These are phyloP conservation scores for Cichlasoma orientale DNA, from an alignment of 2,797 vertebrate species.

Conservation along the genomic window DNA sequence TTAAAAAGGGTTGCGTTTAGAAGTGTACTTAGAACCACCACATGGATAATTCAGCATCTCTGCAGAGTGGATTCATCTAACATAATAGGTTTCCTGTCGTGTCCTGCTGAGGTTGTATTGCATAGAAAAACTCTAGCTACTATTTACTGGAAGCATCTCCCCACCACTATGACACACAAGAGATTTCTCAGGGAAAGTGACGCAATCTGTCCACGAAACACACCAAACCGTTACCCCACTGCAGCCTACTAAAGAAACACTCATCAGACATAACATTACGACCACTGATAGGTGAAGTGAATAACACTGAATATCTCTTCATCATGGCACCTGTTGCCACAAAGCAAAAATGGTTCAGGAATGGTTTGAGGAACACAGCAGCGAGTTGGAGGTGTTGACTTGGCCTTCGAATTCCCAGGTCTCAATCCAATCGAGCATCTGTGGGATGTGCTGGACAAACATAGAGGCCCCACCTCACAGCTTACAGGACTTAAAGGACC, in stretches of 20 bases:
- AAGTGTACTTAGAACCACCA: conserved; percentile 12
- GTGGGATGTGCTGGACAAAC: no score
- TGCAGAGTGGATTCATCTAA: background rate
- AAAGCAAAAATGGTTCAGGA: no score
- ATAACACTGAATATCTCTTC: no score
- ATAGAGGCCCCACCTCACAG: no score
- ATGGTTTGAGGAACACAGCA: no score
- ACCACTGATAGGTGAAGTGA: no score
- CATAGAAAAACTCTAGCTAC: conserved; percentile 1
- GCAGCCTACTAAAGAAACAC: background rate
- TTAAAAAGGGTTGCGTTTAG: background rate
- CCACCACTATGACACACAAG: background rate
- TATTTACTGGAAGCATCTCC: conserved; percentile 31
- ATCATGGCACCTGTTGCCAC: no score
- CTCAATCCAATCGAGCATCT: no score
- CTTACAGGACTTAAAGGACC: no score
- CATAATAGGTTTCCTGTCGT: background rate
- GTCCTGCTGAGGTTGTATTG: background rate
- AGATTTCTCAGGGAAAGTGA: conserved; percentile 40
- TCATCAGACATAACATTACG: no score
- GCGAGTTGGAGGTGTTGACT: no score
- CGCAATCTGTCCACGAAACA: conserved; percentile 36
- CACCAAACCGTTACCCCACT: conserved; percentile 19
- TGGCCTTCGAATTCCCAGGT: no score
- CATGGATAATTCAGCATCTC: background rate